A percentile compares a stretch with the other conserved stretches of the same genome.
Conservation (phyloP, 2,797 vertebrate species). For the Clarias pachynema region DNA sequence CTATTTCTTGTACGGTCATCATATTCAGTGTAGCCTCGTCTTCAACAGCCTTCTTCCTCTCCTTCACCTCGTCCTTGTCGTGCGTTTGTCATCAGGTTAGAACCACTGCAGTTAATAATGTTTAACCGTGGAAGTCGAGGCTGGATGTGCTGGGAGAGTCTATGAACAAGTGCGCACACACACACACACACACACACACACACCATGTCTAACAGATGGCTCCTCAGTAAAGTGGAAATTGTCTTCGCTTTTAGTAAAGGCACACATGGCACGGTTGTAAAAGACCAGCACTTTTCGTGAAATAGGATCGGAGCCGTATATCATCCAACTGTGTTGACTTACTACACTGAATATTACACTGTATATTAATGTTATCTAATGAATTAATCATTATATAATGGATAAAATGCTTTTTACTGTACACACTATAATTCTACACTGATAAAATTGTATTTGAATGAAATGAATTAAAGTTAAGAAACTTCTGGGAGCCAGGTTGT, state of each 20-base stretch:
- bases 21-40: neutral
- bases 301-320: neutral
- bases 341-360: neutral
- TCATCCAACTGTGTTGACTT: neutral
- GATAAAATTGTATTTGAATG: too few relatives aligned
- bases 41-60: conserved; percentile 18
- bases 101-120: conserved; percentile 60
- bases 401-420: too few relatives aligned
- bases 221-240: conserved; percentile 40
- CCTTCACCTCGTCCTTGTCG: conserved; percentile 59
- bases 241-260: conserved; percentile 48
- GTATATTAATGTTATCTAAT: too few relatives aligned
- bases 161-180: neutral
- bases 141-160: conserved; percentile 18
- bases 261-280: conserved; percentile 21
- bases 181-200: neutral
- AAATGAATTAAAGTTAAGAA: too few relatives aligned
- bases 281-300: conserved; percentile 10
- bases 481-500: too few relatives aligned
- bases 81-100: conserved; percentile 61
- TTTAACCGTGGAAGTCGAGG: conserved; percentile 53
- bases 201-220: conserved; percentile 45
- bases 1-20: too few relatives aligned
- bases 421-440: too few relatives aligned
- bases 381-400: too few relatives aligned